Conservation (phyloP, 1,140 invertebrate species). For the Trachymyrmex cornetzi region DNA sequence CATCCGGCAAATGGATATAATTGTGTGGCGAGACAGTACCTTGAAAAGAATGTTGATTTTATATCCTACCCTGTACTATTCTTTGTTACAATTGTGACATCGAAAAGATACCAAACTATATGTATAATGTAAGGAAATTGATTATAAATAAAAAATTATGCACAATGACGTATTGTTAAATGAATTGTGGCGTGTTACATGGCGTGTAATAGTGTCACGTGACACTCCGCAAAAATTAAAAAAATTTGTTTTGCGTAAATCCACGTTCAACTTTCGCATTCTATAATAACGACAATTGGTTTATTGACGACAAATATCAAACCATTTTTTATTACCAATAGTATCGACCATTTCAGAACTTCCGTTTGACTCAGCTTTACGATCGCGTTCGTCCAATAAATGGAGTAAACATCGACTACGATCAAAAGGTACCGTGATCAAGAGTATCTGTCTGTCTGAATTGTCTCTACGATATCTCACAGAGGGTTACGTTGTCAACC, state of each 20-base stretch:
- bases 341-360: slow-evolving; percentile 9
- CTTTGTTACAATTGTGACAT: neutral
- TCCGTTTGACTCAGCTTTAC: slow-evolving; percentile 18
- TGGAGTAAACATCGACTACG: slow-evolving; percentile 33
- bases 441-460: slow-evolving; percentile 47
- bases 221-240: neutral
- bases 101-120: neutral
- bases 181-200: neutral
- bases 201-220: neutral
- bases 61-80: neutral
- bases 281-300: neutral
- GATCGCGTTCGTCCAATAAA: slow-evolving; percentile 47
- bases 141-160: neutral
- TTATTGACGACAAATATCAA: slow-evolving; percentile 11
- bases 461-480: slow-evolving; percentile 53
- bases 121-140: neutral
- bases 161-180: neutral
- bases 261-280: slow-evolving; percentile 38
- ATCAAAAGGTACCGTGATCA: slow-evolving; percentile 61
- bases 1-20: slow-evolving; percentile 29
- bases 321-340: slow-evolving; percentile 32
- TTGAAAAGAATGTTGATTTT: slow-evolving; percentile 11
- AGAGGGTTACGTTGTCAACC: slow-evolving; percentile 45
- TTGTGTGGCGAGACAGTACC: slow-evolving; percentile 8
- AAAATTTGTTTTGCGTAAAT: neutral